These are phyloP conservation scores for Danionella dracula DNA, from an alignment of 2,797 vertebrate genomes.

Conservation along the genomic window DNA sequence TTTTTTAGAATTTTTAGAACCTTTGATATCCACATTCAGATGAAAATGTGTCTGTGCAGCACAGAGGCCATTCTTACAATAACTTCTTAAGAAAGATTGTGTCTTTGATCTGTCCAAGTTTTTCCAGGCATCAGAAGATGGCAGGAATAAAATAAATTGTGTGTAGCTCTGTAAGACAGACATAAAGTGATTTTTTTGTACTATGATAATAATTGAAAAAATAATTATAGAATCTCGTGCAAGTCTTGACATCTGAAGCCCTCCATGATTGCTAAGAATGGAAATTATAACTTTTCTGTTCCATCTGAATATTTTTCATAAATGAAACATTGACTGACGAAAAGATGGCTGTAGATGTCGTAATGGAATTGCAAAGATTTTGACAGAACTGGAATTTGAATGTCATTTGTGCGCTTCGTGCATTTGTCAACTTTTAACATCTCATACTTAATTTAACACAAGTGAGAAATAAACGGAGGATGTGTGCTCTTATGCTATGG, in stretches of 20 bases:
- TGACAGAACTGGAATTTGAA: background rate
- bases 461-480: background rate
- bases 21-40: slow-evolving; percentile 26
- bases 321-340: background rate
- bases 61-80: slow-evolving; percentile 42
- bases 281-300: background rate
- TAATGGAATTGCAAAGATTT: too few species aligned
- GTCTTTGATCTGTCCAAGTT: slow-evolving; percentile 43
- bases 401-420: background rate
- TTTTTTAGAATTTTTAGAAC: too few species aligned
- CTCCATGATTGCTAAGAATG: background rate
- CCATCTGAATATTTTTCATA: background rate
- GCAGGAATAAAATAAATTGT: slow-evolving; percentile 16
- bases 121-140: slow-evolving; percentile 34
- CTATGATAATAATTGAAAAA: slow-evolving; percentile 2
- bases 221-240: background rate
- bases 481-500: background rate
- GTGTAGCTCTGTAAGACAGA: slow-evolving; percentile 25
- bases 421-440: background rate
- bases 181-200: slow-evolving; percentile 33
- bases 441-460: background rate
- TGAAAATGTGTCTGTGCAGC: slow-evolving; percentile 15
- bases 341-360: background rate
- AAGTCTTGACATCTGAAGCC: background rate
- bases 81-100: slow-evolving; percentile 41